Base-by-base conservation (phyloP, 64 coral and sea anemone species). In the Pocillopora damicornis region DNA sequence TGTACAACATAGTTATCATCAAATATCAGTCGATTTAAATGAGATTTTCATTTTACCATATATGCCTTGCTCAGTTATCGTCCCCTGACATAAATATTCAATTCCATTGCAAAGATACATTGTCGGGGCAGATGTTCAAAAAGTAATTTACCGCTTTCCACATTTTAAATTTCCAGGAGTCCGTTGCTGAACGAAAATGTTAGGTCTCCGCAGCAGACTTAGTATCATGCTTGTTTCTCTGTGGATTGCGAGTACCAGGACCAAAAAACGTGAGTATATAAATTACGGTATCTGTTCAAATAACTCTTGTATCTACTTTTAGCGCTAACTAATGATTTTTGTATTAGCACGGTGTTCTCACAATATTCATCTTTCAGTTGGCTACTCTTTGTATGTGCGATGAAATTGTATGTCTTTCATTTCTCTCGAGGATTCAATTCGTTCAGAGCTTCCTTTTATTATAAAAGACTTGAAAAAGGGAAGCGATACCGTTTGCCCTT, bases 201-300 rank as follows among this genome's bases (percentile, higher is more conserved):
- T 38, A 57, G 57, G 81, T 38, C 13, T 66, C 13, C 35, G 15
- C 4, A 20, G 11, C 7, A 4, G 71, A 0, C 14, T 85, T 15
- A n/a, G 10, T n/a, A 38, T 58, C 56, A 18, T 85, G 5, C 64
- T 85, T 1, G 37, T 67, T 17, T 85, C 18, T 58, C 22, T 73
- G 18, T 72, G 65, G 64, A 30, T 85, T 42, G 13, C 35, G 26
- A 22, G 37, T 36, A 72, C 64, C 37, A 20, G 65, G 64, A 51
- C 81, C n/a, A 66, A 85, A 34, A 85, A 85, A 58, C 81, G 81
- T 85, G 58, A 85, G 81, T 85, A 83, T 11, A 35, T 15, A 35
- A 59, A 60, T 7, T 63, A 16, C 5, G 13, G 5, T 66, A 85
- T 30, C n/a, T 73, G 18, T 16, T 57, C 17, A 42, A 22, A 73